Base-by-base conservation (phyloP, 2,888 invertebrate genomes). In the Volucella zonaria region DNA sequence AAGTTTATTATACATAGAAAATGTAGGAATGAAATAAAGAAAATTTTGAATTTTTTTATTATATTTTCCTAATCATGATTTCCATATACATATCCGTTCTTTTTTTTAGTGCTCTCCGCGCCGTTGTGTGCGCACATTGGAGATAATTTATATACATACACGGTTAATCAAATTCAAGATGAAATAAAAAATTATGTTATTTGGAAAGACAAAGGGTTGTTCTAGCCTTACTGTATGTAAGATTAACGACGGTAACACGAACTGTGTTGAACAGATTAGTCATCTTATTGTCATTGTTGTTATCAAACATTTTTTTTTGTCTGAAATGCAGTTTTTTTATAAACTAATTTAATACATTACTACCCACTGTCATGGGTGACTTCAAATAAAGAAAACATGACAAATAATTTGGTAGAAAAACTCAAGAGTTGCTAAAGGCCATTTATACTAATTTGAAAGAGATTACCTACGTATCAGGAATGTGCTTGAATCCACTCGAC, bases 31-130 rank as follows among this genome's bases (percentile, higher is more conserved):
- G 77, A 56, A 70, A 77, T 23, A 66, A 71, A 71, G 59, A 66
- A 61, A 71, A 76, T 77, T 82, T 77, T 59, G 77, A 71, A 71
- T 82, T 77, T 82, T 54, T 59, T 82, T 77, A 47, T 70, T 15
- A 77, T 47, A 61, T 71, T 45, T 47, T 71, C n/a, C 31, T 6
- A 59, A 43, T 58, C 49, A 49, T 68, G 68, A 56, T 62, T 77
- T 77, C 56, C 31, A 6, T 31, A 62, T 70, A 62, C 62, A 70
- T 62, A 62, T 70, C 54, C 45, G 38, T 45, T 67, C 40, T 43
- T 67, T 38, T 40, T 49, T 67, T 23, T 42, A 12, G 11, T 47
- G 47, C 40, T 38, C 38, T 10, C 31, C 11, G 12, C 49, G 51
- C 49, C 9, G 38, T 38, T 10, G 42, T 59, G 42, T 75, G 51